Base-by-base conservation (phyloP, 1,140 invertebrate species). In the Steinernema khuongi region DNA sequence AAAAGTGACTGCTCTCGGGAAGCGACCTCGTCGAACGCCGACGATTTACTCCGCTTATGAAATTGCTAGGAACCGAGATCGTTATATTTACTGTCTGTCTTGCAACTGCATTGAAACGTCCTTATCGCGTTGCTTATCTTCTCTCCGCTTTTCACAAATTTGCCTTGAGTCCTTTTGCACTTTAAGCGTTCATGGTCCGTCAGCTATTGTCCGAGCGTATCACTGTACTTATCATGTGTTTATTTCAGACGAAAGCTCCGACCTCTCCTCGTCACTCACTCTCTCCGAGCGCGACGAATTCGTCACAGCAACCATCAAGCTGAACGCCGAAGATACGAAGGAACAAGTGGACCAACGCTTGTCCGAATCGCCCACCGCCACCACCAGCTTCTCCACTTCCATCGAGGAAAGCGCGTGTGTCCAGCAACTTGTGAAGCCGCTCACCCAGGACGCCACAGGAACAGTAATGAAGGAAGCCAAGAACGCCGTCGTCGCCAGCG, bases 171-270 rank as follows among this genome's bases (percentile, higher is more conserved):
- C n/a, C n/a, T n/a, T n/a, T n/a, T n/a, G n/a, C n/a, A n/a, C n/a
- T n/a, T n/a, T n/a, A n/a, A n/a, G n/a, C n/a, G n/a, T n/a, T n/a
- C n/a, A n/a, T n/a, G n/a, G n/a, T n/a, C n/a, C n/a, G n/a, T n/a
- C n/a, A n/a, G n/a, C n/a, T n/a, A n/a, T n/a, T n/a, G n/a, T n/a
- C n/a, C n/a, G n/a, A n/a, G 7, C 36, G 36, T 41, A n/a, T 41
- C n/a, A 11, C n/a, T 41, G 36, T 11, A 11, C 7, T 11, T 11
- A 41, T 41, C 36, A 11, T 41, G 36, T 41, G 36, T 41, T 60
- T 14, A 7, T 60, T 60, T 60, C 50, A 60, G 50, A 60, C 19
- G 50, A 60, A 60, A 60, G 50, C 26, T 60, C 50, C 26, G 50
- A 60, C 26, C 50, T 60, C 26, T 60, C 50, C 4, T 60, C 50